These are phyloP conservation scores for Pardosa pseudoannulata DNA, from an alignment of 2,888 invertebrate species.

Conservation along the genomic window DNA sequence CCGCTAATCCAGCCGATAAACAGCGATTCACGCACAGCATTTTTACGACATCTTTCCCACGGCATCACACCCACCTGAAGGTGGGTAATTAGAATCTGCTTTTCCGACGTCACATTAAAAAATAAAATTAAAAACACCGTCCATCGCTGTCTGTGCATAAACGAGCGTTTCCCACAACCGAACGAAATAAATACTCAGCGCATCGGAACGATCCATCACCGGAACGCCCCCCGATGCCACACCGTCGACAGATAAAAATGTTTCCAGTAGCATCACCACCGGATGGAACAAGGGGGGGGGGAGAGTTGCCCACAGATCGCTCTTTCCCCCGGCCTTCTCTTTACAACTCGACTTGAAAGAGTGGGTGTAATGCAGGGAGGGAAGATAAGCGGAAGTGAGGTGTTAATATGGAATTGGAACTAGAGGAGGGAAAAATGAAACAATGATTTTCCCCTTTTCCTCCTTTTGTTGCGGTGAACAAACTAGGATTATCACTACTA, in stretches of 20 bases:
- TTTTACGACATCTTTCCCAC: too few species aligned
- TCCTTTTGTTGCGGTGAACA: too few species aligned
- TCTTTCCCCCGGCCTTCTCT: neutral
- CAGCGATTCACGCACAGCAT: too few species aligned
- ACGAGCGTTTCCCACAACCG: neutral
- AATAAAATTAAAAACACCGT: too few species aligned
- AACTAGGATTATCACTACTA: too few species aligned
- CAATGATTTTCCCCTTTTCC: too few species aligned
- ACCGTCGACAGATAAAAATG: neutral
- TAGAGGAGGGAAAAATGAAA: neutral
- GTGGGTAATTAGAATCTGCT: too few species aligned
- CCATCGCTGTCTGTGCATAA: neutral
- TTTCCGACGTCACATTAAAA: too few species aligned
- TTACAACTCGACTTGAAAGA: too few species aligned
- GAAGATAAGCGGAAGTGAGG: neutral
- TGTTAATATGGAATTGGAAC: neutral
- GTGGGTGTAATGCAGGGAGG: neutral
- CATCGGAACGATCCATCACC: too few species aligned
- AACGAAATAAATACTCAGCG: neutral
- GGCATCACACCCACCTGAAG: too few species aligned
- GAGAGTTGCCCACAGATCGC: neutral
- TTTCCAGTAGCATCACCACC: neutral
- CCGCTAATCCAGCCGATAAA: too few species aligned
- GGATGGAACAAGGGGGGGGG: neutral
- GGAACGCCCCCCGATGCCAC: neutral